These are phyloP conservation scores for Thumatha senex DNA, from an alignment of 2,888 invertebrate species.

Conservation along the genomic window DNA sequence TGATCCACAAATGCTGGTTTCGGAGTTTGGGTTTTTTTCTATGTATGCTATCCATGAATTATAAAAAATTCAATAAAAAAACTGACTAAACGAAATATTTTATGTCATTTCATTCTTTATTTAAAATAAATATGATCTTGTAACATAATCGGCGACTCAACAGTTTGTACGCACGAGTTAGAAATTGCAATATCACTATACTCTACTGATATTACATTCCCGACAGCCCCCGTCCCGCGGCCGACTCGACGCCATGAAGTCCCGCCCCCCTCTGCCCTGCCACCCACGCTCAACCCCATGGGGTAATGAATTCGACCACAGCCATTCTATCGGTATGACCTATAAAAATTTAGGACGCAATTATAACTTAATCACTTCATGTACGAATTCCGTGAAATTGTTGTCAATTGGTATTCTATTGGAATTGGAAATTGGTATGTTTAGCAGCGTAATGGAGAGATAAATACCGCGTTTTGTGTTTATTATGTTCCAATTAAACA, in stretches of 20 bases:
- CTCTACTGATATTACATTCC: conserved; percentile 77
- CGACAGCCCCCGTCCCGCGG: conserved; percentile 48
- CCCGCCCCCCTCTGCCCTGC: conserved; percentile 49
- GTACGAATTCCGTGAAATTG: conserved; percentile 37
- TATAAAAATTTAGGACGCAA: conserved; percentile 73
- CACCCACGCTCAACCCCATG: conserved; percentile 60
- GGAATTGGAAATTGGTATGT: conserved; percentile 10
- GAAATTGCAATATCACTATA: conserved; percentile 78
- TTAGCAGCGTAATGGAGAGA: neutral
- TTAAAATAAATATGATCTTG: conserved; percentile 38
- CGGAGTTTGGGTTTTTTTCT: no score
- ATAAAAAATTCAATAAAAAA: no score
- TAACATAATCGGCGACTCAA: conserved; percentile 46
- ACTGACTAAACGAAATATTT: no score
- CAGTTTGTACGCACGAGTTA: conserved; percentile 59
- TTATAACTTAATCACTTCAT: conserved; percentile 60
- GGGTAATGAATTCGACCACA: conserved; percentile 76
- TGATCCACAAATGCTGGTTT: no score
- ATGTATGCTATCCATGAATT: no score
- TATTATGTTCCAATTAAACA: no score
- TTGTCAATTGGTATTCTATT: conserved; percentile 27
- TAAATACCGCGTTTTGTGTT: neutral
- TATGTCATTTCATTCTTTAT: neutral
- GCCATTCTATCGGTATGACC: conserved; percentile 68
- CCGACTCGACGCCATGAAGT: conserved; percentile 64